Conservation (phyloP, 2,797 vertebrate genomes). For the Neosilurus mollespiculum region DNA sequence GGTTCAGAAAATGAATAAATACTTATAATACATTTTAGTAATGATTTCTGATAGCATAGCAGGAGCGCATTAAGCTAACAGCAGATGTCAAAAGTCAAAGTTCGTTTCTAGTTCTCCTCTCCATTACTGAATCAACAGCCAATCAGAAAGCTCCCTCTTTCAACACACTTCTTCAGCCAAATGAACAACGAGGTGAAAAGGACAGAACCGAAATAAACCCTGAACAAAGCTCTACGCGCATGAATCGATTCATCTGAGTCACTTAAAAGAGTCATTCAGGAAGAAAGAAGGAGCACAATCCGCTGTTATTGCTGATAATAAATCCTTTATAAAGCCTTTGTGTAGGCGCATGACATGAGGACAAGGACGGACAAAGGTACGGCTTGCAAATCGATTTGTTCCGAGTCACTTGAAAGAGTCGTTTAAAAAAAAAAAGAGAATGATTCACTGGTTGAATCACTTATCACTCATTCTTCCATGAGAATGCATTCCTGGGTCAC, state of each 20-base stretch:
- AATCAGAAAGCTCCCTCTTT: conserved; percentile 1
- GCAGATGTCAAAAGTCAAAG: conserved; percentile 17
- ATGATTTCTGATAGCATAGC: neutral
- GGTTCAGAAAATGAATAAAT: no score
- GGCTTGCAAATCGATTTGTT: conserved; percentile 7
- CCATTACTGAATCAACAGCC: neutral
- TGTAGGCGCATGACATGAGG: neutral
- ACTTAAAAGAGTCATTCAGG: conserved; percentile 6
- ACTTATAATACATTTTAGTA: neutral
- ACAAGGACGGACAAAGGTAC: neutral
- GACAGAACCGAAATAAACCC: neutral
- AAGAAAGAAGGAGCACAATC: neutral
- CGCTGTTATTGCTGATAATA: conserved; percentile 6
- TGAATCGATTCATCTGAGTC: conserved; percentile 5
- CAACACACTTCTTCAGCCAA: neutral
- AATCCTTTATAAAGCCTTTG: neutral
- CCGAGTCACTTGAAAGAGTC: conserved; percentile 12
- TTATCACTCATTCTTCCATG: neutral
- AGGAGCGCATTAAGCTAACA: neutral
- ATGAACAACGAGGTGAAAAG: neutral
- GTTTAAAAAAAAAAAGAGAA: neutral
- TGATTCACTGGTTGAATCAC: neutral
- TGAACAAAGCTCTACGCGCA: conserved; percentile 3
- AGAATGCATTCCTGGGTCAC: neutral
- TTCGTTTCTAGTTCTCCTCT: neutral